phyloP scores from a whole-genome alignment of 2,797 vertebrate genomes.

The Threskiornis aethiopicus region DNA sequence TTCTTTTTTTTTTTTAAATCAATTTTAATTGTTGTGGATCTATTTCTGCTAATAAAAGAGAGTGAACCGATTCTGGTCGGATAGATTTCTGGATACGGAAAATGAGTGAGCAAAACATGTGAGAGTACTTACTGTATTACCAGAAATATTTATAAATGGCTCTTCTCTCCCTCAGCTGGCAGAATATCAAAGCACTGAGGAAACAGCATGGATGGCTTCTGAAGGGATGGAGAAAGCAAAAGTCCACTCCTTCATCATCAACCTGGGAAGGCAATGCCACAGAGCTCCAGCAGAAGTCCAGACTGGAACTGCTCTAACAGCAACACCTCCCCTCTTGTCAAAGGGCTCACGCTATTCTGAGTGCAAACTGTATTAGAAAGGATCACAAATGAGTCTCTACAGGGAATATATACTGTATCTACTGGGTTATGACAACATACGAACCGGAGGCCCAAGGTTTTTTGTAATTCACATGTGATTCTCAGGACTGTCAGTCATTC shows the following conservation, averaged over 20 bases:
- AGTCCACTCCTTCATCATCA: background rate
- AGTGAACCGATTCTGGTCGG: slow-evolving; percentile 54
- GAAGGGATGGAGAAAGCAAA: slow-evolving; percentile 25
- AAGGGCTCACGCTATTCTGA: background rate
- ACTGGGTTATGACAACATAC: background rate
- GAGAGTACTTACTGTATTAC: slow-evolving; percentile 70
- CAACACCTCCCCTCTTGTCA: background rate
- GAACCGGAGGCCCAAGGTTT: background rate
- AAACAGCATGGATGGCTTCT: slow-evolving; percentile 29
- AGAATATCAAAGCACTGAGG: slow-evolving; percentile 57
- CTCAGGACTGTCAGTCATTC: background rate
- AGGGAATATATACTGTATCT: background rate
- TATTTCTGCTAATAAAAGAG: slow-evolving; percentile 68
- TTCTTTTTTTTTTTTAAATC: background rate
- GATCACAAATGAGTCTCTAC: background rate
- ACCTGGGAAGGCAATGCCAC: background rate
- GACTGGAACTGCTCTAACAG: background rate
- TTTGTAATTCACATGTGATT: background rate
- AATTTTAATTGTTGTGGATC: slow-evolving; percentile 66
- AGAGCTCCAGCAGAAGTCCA: background rate
- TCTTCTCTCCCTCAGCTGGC: slow-evolving; percentile 53
- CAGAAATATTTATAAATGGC: slow-evolving; percentile 70
- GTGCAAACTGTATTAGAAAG: background rate
- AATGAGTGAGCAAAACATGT: slow-evolving; percentile 62
- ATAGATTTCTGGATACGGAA: slow-evolving; percentile 66